Conservation (phyloP, 2,113 vertebrate genomes). For the Archocentrus centrarchus region DNA sequence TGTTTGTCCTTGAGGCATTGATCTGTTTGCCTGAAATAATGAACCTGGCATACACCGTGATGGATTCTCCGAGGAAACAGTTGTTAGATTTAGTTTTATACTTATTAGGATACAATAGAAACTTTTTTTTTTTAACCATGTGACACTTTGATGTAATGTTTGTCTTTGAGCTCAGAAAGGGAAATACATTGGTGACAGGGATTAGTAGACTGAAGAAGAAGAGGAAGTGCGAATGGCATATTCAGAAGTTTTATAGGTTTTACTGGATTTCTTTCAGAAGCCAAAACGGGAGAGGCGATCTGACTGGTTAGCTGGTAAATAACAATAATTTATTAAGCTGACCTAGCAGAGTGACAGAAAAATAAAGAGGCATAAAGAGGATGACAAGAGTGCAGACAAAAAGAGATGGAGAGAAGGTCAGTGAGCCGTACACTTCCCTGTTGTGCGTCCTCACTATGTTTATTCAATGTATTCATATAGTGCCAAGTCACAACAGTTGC, state of each 20-base stretch:
- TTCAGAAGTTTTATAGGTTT: constrained; percentile 8
- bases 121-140: not conserved
- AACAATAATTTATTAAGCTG: constrained; percentile 30
- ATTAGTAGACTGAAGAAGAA: not conserved
- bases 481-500: too few species aligned
- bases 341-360: constrained; percentile 13
- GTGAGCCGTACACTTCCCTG: too few species aligned
- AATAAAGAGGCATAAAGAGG: not conserved
- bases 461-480: too few species aligned
- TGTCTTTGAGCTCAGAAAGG: not conserved
- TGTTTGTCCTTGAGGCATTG: constrained; percentile 59
- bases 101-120: constrained; percentile 16
- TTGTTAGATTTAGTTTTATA: constrained; percentile 39
- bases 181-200: not conserved
- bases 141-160: not conserved
- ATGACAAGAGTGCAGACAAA: too few species aligned
- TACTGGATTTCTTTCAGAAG: not conserved
- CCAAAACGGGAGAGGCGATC: not conserved
- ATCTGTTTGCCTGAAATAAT: constrained; percentile 62
- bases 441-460: too few species aligned
- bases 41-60: constrained; percentile 27
- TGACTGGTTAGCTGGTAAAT: constrained; percentile 36
- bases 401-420: too few species aligned
- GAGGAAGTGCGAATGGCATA: not conserved
- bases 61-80: constrained; percentile 24